Evolutionary conservation across 2,113 vertebrate species (phyloP), one percentile per base, ranked within the genome.

Genomic region (Aptenodytes patagonicus): DNA sequence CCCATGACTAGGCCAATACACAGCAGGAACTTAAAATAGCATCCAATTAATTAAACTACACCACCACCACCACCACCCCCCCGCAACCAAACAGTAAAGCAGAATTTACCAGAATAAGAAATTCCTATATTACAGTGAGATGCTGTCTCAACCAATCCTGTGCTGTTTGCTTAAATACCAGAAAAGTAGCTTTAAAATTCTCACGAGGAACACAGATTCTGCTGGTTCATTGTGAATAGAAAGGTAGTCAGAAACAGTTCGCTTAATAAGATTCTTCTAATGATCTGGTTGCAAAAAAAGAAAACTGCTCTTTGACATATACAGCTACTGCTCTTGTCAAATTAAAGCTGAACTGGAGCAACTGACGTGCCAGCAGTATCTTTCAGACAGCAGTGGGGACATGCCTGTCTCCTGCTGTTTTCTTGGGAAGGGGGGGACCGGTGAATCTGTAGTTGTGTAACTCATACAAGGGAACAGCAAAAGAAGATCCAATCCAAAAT

Each of bases 31-130:
- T 80, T 77, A 77, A 93, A 92, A 92, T n/a, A 93, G 49, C 54
- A 86, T 54, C 46, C 40, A 90, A 62, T 54, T 93, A 90, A 95
- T 83, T 83, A 52, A 91, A 75, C 31, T 73, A 46, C 21, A 87
- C 42, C 38, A 65, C 40, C 17, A 58, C 51, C 15, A 14, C 14
- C 42, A 4, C 44, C 17, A 17, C 44, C 44, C 7, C 7, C 44
- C 34, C 21, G 7, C 17, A 16, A 91, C 55, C 25, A 90, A 93
- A 71, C 20, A 61, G 36, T 28, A 83, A 80, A 69, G 49, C 15
- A 86, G 34, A 80, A 86, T 88, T 92, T 80, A 73, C 40, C 46
- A 87, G 51, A 91, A 49, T 40, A 83, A 89, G 36, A 66, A 72
- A 77, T 80, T 85, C 13, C 10, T 62, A 3, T 58, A 34, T 44